Base-by-base conservation (phyloP, 1,140 invertebrate species). In the Macrosteles quadrilineatus region DNA sequence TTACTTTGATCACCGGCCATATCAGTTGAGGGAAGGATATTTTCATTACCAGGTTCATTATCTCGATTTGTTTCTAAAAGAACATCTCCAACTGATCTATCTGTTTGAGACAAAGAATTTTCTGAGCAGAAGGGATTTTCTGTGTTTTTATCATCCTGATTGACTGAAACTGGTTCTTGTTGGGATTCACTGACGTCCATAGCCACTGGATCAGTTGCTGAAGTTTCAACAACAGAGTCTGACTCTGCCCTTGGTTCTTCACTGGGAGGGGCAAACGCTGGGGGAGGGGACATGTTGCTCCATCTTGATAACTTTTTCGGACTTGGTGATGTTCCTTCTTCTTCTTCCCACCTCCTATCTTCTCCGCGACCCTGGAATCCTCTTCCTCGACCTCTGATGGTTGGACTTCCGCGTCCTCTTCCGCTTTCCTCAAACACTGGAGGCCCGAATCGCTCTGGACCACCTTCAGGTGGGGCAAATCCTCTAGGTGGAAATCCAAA, bases 261-360 rank as follows among this genome's bases (percentile, higher is more conserved):
- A 17, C 75, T 77, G 1, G 71, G 47, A 17, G 74, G 32, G 32
- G 14, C 14, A 36, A 36, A 36, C n/a, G n/a, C n/a, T 36, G 32
- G 65, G 21, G 79, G 76, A 19, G 81, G 81, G 72, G 80, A 82
- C 1, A 73, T 78, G 36, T 81, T 82, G n/a, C 80, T 78, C 81
- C 81, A 82, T 50, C 81, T 77, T 1, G 55, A 59, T 21, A 23
- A 29, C 27, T 25, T 59, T 59, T 59, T 59, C 4, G 55, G 55
- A 29, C 25, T 59, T 6, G 80, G 81, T 57, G 32, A 17, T 23
- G n/a, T 45, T 45, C 25, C 63, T 66, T 66, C 63, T 3, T 43
- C 63, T 81, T 81, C 40, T 79, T 75, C 27, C 75, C 72, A 1
- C 75, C 72, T 25, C 4, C 43, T 31, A 71, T 72, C 68, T 21